A percentile compares a stretch with the other conserved stretches of the same genome.
Conservation (phyloP, 2,888 invertebrate species). For the Eudasyphora cyanicolor region DNA sequence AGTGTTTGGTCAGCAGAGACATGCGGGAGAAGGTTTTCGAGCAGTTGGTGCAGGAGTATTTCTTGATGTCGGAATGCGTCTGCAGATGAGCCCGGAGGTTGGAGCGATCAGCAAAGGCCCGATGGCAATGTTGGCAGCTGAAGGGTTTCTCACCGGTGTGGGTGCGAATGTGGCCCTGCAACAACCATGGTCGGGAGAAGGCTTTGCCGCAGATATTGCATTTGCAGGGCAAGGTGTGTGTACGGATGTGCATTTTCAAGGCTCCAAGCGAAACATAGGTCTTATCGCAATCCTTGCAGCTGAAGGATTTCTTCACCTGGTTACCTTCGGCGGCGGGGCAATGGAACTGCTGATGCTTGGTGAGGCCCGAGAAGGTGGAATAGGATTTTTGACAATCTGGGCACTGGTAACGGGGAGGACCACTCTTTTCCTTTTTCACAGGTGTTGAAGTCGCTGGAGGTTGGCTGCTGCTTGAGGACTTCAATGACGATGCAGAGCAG, state of each 20-base stretch:
- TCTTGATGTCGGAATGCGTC: conserved; percentile 98
- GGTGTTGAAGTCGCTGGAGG: conserved; percentile 71
- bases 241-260: conserved; percentile 99
- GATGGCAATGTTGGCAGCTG: conserved; percentile 95
- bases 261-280: conserved; percentile 97
- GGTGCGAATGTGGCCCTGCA: conserved; percentile 98
- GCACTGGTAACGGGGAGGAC: conserved; percentile 90
- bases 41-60: conserved; percentile 96
- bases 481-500: conserved; percentile 33
- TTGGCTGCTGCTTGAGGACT: conserved; percentile 24
- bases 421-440: conserved; percentile 75
- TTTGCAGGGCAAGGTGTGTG: conserved; percentile 98
- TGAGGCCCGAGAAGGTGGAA: conserved; percentile 97
- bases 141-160: conserved; percentile 99
- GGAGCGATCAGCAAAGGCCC: conserved; percentile 98
- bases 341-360: conserved; percentile 98
- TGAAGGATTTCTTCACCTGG: conserved; percentile 93
- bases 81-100: conserved; percentile 98
- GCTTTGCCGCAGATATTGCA: conserved; percentile 98
- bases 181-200: conserved; percentile 97
- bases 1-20: conserved; percentile 96
- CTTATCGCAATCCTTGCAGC: conserved; percentile 98
- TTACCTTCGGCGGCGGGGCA: conserved; percentile 93
- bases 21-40: conserved; percentile 98
- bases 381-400: conserved; percentile 96